Conservation (phyloP, 1,140 invertebrate species). For the Drosophila orena region DNA sequence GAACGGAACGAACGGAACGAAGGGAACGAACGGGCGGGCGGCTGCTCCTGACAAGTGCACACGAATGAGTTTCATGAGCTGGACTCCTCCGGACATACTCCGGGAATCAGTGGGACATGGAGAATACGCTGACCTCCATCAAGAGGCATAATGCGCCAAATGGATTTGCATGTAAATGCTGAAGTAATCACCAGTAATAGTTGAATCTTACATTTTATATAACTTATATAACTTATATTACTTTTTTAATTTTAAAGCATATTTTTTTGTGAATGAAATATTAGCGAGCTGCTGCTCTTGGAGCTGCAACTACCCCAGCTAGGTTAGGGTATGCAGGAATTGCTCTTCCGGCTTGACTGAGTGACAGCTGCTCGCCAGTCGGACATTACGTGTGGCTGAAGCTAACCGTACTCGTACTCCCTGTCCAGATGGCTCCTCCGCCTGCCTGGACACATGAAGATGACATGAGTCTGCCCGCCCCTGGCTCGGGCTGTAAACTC, state of each 20-base stretch:
- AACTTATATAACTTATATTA: no score
- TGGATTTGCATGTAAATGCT: not conserved
- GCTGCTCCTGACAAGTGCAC: conserved; percentile 58
- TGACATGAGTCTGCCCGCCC: conserved; percentile 29
- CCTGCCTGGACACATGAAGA: conserved; percentile 48
- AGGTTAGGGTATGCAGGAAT: conserved; percentile 23
- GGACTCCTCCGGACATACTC: conserved; percentile 27
- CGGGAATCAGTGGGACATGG: conserved; percentile 4
- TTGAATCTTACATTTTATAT: no score
- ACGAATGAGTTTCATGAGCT: conserved; percentile 57
- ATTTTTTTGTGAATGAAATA: no score
- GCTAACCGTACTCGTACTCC: conserved; percentile 22
- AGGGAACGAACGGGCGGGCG: conserved; percentile 13
- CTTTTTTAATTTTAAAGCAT: no score
- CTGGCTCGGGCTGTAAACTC: conserved; percentile 5
- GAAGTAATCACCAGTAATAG: no score
- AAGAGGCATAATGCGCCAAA: not conserved
- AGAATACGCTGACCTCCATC: not conserved
- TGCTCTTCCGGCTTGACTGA: conserved; percentile 32
- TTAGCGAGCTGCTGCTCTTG: no score
- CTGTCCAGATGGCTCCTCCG: conserved; percentile 13
- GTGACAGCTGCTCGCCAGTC: conserved; percentile 56
- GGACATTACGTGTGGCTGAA: conserved; percentile 48
- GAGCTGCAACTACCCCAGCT: no score
- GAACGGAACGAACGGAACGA: conserved; percentile 5